Base-by-base conservation (phyloP, 2,888 invertebrate genomes). In the Trilocha varians region DNA sequence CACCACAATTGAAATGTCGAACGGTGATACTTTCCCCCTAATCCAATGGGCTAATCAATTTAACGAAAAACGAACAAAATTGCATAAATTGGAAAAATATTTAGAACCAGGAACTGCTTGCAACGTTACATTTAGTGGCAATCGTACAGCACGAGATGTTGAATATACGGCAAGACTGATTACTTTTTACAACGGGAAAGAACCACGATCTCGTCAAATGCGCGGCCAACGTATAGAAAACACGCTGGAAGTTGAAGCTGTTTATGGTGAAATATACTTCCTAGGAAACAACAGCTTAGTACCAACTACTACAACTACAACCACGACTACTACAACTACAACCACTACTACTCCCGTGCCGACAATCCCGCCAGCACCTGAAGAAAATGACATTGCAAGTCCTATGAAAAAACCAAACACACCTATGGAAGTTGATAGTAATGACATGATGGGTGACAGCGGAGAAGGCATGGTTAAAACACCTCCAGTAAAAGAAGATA, bases 101-200 rank as follows among this genome's bases (percentile, higher is more conserved):
- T 75, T 95, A 42, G 89, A 91, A 65, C 91, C 93, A 3, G 94
- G 93, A 17, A 95, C 95, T 0, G 94, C 91, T 2, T 90, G 94
- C 39, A 95, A 95, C 68, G 93, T 95, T 0, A 93, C 93, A 0
- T 86, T 95, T 13, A 86, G 85, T 40, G 95, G 92, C 2, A 91
- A 92, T 61, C 88, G 90, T 56, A 91, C 92, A 0, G 90, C 91
- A 46, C 86, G 90, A 41, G 94, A 95, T 53, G 88, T 91, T 1
- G 92, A 92, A 18, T 96, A 94, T 63, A 88, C 87, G 16, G 94
- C 91, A 4, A 90, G 88, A 45, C 77, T 96, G 34, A 88, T 90
- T 39, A 91, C 94, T 1, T 82, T 87, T 45, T 93, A 92, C 67
- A 87, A 88, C 46, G 91, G 91, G 48, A 86, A 87, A n/a, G 83